Evolutionary conservation across 2,113 vertebrate species (phyloP).

Genomic region (Pipa parva): DNA sequence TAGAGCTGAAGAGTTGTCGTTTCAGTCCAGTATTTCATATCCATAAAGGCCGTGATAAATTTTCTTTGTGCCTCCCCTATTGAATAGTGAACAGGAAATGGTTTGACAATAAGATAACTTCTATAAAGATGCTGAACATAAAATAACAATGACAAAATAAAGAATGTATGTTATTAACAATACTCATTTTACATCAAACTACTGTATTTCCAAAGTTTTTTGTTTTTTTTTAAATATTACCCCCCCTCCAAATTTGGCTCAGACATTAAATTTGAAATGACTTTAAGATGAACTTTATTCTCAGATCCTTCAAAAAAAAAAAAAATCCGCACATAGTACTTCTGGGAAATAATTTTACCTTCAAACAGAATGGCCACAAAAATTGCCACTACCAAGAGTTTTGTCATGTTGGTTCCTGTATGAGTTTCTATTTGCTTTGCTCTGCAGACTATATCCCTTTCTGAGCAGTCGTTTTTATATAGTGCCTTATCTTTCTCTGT

Average conservation of each 20-base stretch:
- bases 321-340: too few relatives aligned
- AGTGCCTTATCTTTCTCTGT: not conserved
- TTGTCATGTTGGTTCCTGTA: not conserved
- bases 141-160: too few relatives aligned
- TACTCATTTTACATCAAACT: too few relatives aligned
- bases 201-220: too few relatives aligned
- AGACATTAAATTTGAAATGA: too few relatives aligned
- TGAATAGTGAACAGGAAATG: not conserved
- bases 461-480: not conserved
- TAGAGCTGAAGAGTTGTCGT: slow-evolving; percentile 11
- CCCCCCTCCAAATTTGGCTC: too few relatives aligned
- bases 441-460: not conserved
- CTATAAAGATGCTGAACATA: not conserved
- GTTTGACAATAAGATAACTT: not conserved
- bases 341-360: not conserved
- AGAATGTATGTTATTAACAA: too few relatives aligned
- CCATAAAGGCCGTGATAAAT: slow-evolving; percentile 21
- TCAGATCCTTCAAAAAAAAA: too few relatives aligned
- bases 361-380: not conserved
- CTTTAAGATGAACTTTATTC: too few relatives aligned
- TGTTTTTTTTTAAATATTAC: too few relatives aligned
- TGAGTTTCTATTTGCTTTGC: not conserved
- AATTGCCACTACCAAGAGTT: not conserved
- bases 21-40: not conserved
- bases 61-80: slow-evolving; percentile 8